phyloP scores from a whole-genome alignment of 2,888 invertebrate genomes.

The Myopa testacea region DNA sequence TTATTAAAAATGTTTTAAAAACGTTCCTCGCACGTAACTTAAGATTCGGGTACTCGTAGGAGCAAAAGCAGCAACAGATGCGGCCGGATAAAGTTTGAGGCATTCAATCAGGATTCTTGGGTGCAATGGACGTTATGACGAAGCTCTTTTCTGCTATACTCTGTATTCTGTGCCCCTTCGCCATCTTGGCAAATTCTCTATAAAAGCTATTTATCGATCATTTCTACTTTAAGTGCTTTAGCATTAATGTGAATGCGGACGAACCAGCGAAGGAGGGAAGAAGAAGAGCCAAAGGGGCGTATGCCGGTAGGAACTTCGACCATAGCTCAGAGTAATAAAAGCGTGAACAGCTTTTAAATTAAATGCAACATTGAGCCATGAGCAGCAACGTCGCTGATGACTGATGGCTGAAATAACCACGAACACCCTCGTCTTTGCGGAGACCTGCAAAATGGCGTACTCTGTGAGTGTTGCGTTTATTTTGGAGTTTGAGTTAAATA shows the following conservation, averaged over 20 bases:
- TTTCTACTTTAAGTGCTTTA: slow-evolving; percentile 1
- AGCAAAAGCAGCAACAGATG: neutral
- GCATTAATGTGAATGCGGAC: neutral
- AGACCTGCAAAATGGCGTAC: slow-evolving; percentile 1
- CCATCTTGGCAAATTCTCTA: neutral
- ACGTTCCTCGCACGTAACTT: neutral
- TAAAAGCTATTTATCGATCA: slow-evolving; percentile 11
- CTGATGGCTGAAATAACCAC: slow-evolving; percentile 5
- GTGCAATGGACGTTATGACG: neutral
- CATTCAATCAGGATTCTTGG: slow-evolving; percentile 29
- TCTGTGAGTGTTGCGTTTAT: neutral
- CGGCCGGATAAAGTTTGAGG: slow-evolving; percentile 17
- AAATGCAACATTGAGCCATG: slow-evolving; percentile 8
- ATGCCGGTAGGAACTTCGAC: neutral
- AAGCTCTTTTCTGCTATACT: no score
- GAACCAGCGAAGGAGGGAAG: neutral
- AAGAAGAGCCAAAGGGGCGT: neutral
- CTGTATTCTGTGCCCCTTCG: neutral
- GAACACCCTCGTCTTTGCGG: slow-evolving; percentile 5
- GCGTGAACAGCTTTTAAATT: neutral
- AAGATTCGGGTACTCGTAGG: neutral
- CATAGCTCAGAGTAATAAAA: slow-evolving; percentile 6
- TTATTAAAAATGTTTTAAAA: slow-evolving; percentile 11
- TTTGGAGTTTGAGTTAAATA: slow-evolving; percentile 6
- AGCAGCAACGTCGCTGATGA: slow-evolving; percentile 19